phyloP scores from a whole-genome alignment of 2,797 vertebrate species.

The Falco peregrinus region DNA sequence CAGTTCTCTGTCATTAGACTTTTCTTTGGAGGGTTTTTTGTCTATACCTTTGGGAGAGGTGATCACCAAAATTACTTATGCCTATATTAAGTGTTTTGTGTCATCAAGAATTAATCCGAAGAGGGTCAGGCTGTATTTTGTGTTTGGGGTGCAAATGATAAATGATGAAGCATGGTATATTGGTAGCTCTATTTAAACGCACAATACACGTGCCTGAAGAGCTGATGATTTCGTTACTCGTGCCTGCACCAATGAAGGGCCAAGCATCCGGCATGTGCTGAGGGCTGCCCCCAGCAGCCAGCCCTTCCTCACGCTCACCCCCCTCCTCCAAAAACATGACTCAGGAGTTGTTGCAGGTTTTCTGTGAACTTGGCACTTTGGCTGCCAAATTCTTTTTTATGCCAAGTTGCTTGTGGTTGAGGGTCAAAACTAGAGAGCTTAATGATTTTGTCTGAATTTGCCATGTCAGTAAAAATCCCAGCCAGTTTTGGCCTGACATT shows the following conservation, averaged over 20 bases:
- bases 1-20: not conserved
- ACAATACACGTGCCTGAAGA: not conserved
- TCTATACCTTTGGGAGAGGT: not conserved
- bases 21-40: not conserved
- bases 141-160: not conserved
- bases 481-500: not conserved
- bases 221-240: not conserved
- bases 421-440: not conserved
- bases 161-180: not conserved
- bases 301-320: not conserved
- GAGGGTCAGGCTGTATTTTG: not conserved
- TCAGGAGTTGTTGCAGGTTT: not conserved
- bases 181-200: not conserved
- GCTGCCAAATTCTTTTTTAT: not conserved
- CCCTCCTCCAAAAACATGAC: accelerated
- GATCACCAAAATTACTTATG: not conserved
- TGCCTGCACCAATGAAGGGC: accelerated
- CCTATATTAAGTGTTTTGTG: not conserved
- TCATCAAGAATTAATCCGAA: not conserved
- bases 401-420: not conserved
- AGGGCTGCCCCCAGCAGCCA: not conserved
- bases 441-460: not conserved
- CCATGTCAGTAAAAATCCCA: not conserved
- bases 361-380: not conserved
- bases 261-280: not conserved